Evolutionary conservation across 2,888 invertebrate species (phyloP), one percentile per base, ranked within the genome.

Genomic region (Dioctria rufipes): DNA sequence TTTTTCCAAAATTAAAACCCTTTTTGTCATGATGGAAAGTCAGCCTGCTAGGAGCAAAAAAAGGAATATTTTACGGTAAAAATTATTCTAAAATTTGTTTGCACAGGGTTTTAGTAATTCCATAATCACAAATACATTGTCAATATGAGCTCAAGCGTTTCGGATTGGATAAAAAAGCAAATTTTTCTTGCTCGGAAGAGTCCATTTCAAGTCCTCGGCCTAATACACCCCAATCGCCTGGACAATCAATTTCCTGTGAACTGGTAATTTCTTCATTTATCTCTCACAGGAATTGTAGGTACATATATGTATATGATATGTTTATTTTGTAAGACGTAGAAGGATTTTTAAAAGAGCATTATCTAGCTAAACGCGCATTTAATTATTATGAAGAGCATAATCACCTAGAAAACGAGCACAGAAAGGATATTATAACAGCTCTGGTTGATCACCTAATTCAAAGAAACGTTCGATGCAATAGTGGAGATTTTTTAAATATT

Each of bases 11-110:
- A 25, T 25, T 25, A 25, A 25, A 25, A 25, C 25, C n/a, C 25
- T 51, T 51, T 51, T 51, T 51, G 51, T 51, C 11, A 51, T 51
- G 51, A 51, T 51, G 51, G 51, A 51, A 51, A 51, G 51, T 51
- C 11, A 51, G 11, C 51, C 51, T 9, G 51, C 51, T 51, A 51
- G 51, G 11, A 51, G 11, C 11, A 51, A 51, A 51, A 11, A 9
- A 51, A 11, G 51, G 11, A 51, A 9, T 25, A 25, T 25, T 25
- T 25, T 25, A 25, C 25, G 25, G 25, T 25, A 25, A 25, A 25
- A 25, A 25, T 25, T 25, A 25, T 25, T 25, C 25, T 25, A 0
- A 25, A 25, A 25, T 25, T 25, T 25, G 25, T 25, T 51, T 51
- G 6, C 51, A 51, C 51, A 51, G 51, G 51, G 51, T 51, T 51